Base-by-base conservation (phyloP, 2,888 invertebrate species). In the Clivina fossor region DNA sequence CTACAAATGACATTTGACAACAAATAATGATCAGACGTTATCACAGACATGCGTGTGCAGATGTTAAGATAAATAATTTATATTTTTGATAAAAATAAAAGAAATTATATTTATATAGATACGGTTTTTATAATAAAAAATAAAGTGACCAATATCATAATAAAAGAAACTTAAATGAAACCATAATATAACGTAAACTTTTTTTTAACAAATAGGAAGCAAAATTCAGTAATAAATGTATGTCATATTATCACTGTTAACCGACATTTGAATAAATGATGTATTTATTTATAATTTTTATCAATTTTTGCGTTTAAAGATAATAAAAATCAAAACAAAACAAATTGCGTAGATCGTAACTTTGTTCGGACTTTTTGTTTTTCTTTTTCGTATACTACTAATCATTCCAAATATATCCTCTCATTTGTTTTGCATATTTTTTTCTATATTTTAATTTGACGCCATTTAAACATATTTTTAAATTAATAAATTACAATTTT, bases 31-130 rank as follows among this genome's bases (percentile, higher is more conserved):
- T 41, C 22, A 35, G 53, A 13, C 13, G 26, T 37, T 43, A 53
- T 44, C 53, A 22, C n/a, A 13, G 53, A 53, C 53, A 44, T 53
- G 44, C 53, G 53, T n/a, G n/a, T n/a, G n/a, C n/a, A n/a, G 35
- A 35, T 35, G 18, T 3, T 2, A 1, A 15, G 2, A 2, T 11
- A 11, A 13, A 4, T 35, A 11, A 4, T 15, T 15, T 15, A 4
- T 35, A 8, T 35, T 35, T 22, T 24, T 15, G 9, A 43, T 11
- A 1, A 1, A 38, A 26, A 7, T 26, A 26, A n/a, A 26, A 26
- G 26, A 26, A 26, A 26, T 26, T 26, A 8, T 26, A 8, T 26
- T 26, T 5, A 26, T 26, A 8, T 8, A 26, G 26, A 5, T 8
- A 26, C 26, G 8, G n/a, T n/a, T n/a, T n/a, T n/a, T n/a, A n/a